Evolutionary conservation across 2,888 invertebrate genomes (phyloP), one percentile per base, ranked within the genome.

Genomic region (Protophormia terraenovae): DNA sequence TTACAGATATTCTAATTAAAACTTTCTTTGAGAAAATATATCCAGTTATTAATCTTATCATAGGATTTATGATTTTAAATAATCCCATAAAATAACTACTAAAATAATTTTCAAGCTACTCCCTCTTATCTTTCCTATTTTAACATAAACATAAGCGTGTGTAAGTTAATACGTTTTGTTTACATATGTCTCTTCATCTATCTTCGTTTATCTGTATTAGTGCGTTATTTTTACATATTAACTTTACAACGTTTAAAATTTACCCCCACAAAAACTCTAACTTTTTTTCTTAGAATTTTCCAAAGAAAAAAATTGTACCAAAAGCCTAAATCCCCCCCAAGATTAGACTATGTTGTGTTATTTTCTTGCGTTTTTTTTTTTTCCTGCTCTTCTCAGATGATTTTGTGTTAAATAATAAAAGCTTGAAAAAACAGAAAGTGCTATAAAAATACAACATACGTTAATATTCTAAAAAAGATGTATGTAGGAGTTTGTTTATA

Each of bases 261-360:
- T 29, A 16, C 29, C 16, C 19, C n/a, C n/a, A n/a, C n/a, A n/a
- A n/a, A 53, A 24, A 10, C 53, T 5, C 10, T 41, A 14, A 14
- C 10, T 58, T 38, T 7, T 38, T 38, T 7, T 6, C 32, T 2
- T 14, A 3, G 38, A 24, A 24, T 38, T 19, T 29, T 38, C n/a
- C 38, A 6, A 2, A 24, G n/a, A n/a, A 29, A 60, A 62, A 38
- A 5, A 10, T 22, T 12, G 19, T 35, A 19, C n/a, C 19, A 19
- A 29, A 72, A 29, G 41, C 32, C 73, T 62, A 62, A 73, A 62
- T 60, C 73, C 60, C 29, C n/a, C 41, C 6, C 19, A 73, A 62
- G 73, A 73, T 73, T 73, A 73, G 60, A 62, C 62, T 45, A 8
- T 60, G 14, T 45, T 41, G 27, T 29, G 16, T 12, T 19, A 22